These are phyloP conservation scores for Carassius gibelio DNA, from an alignment of 2,113 vertebrate genomes.

Conservation along the genomic window DNA sequence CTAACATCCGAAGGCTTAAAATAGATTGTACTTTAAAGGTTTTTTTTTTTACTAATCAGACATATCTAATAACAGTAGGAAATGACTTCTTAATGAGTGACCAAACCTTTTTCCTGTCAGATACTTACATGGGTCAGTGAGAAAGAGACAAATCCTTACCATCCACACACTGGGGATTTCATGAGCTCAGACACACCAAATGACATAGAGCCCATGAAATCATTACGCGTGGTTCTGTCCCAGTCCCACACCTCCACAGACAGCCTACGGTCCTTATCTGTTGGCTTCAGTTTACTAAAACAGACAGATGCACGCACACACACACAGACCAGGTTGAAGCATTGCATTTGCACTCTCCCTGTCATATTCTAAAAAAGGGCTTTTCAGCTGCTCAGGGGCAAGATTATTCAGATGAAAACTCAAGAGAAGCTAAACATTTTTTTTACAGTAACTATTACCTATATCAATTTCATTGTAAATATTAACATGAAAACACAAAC, in stretches of 20 bases:
- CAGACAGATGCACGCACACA: not conserved
- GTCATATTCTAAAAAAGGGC: not conserved
- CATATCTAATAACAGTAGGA: not conserved
- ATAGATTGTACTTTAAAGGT: not conserved
- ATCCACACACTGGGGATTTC: conserved; percentile 88
- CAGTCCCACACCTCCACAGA: conserved; percentile 97
- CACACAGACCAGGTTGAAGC: not conserved
- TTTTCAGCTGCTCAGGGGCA: not conserved
- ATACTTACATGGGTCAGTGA: not conserved
- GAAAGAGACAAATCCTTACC: conserved; percentile 71
- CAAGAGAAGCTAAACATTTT: not conserved
- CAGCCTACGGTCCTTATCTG: conserved; percentile 92
- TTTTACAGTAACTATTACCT: not conserved
- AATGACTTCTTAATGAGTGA: not conserved
- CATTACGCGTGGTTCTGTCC: conserved; percentile 96
- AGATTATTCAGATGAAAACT: not conserved
- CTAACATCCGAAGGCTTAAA: not conserved
- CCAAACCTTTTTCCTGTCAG: not conserved
- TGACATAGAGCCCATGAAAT: conserved; percentile 97
- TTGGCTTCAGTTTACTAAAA: conserved; percentile 87
- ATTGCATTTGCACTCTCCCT: not conserved
- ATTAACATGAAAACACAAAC: not conserved
- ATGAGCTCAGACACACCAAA: conserved; percentile 97
- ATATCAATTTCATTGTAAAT: not conserved
- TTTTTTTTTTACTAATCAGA: not conserved